Base-by-base conservation (phyloP, 2,113 vertebrate genomes). In the Sphaerodactylus townsendi region DNA sequence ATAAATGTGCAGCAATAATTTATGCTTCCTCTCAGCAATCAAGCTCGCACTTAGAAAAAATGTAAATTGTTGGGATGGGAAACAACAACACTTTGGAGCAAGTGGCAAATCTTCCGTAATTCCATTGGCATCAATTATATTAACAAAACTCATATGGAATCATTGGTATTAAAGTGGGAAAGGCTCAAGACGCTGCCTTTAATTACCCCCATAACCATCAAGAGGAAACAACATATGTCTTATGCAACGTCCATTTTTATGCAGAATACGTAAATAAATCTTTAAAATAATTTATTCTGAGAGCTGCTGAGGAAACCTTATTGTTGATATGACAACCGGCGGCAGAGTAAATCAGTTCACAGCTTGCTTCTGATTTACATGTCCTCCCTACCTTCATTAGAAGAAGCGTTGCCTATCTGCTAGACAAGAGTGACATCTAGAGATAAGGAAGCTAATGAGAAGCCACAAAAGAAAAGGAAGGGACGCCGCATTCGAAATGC, bases 241-340 rank as follows among this genome's bases (percentile, higher is more conserved):
- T 88, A 84, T 77, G 90, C 93, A 89, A 92, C 74, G 87, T 91
- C 92, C 87, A 84, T 92, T 91, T 94, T 93, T 91, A 87, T 91
- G 92, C 86, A 94, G 72, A 65, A 87, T 92, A 92, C 93, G 86
- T 84, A 94, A 95, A 94, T 94, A 94, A 92, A 95, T 86, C 88
- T 92, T 87, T 91, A 94, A 93, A 95, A 92, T 93, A 93, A 92
- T 93, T 93, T 93, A 93, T 95, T 94, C 92, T 90, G 19, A 77
- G 89, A 90, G 95, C 96, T 95, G 95, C 96, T 92, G 93, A 87
- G 94, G 95, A 95, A 85, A 96, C 94, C 93, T 90, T 90, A 88
- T 93, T 96, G 96, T 96, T 95, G 96, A 94, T 95, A 96, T 96
- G 96, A 96, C 95, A 96, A 96, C 95, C 79, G 50, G 59, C 82